Conservation (phyloP, 2,888 invertebrate genomes). For the Vesta saturnalis region DNA sequence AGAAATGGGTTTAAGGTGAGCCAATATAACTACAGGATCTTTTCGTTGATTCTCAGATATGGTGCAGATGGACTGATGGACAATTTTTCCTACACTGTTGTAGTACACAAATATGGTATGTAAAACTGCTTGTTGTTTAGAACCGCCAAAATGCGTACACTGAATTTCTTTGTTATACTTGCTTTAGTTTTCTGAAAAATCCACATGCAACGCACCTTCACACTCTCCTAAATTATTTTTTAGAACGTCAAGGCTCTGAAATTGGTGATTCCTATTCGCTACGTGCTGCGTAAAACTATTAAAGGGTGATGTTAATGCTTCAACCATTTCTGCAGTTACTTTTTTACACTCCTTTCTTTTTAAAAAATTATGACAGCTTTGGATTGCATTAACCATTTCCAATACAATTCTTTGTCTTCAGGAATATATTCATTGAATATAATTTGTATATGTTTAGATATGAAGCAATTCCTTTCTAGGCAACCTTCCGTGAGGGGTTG, state of each 20-base stretch:
- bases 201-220: too few relatives aligned
- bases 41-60: too few relatives aligned
- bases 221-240: not conserved
- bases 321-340: not conserved
- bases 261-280: too few relatives aligned
- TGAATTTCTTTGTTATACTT: too few relatives aligned
- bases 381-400: not conserved
- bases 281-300: not conserved
- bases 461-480: not conserved
- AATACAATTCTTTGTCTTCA: not conserved
- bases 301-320: too few relatives aligned
- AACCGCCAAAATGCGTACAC: too few relatives aligned
- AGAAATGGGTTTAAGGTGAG: not conserved
- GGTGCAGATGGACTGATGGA: too few relatives aligned
- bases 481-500: not conserved
- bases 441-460: not conserved
- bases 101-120: too few relatives aligned
- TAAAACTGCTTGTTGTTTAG: too few relatives aligned
- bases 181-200: too few relatives aligned
- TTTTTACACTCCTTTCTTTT: not conserved
- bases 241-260: not conserved
- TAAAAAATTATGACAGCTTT: not conserved
- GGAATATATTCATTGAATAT: not conserved
- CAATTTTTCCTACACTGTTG: too few relatives aligned
- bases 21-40: not conserved